Conservation (phyloP, 2,113 vertebrate species). For the Seriola quinqueradiata region DNA sequence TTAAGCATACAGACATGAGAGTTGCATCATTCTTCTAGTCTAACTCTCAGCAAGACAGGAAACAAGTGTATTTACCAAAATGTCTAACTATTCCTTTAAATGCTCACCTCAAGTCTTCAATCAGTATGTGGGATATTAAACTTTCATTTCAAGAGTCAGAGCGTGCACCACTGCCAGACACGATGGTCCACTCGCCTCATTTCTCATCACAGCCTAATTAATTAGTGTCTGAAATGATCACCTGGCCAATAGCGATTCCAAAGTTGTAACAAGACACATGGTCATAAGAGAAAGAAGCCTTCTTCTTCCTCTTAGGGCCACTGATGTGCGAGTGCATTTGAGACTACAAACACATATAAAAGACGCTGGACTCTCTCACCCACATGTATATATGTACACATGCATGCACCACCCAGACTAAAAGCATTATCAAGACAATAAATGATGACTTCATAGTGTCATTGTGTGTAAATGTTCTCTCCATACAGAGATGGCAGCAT, state of each 20-base stretch:
- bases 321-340: not conserved
- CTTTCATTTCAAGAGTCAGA: not conserved
- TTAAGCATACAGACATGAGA: not conserved
- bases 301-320: not conserved
- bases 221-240: not conserved
- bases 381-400: conserved; percentile 38
- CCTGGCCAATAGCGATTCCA: not conserved
- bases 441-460: conserved; percentile 17
- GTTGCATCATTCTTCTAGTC: not conserved
- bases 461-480: conserved; percentile 30
- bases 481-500: conserved; percentile 29
- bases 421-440: conserved; percentile 17
- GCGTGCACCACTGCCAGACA: conserved; percentile 10
- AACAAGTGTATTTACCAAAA: not conserved
- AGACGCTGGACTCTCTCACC: conserved; percentile 6
- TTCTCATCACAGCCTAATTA: not conserved
- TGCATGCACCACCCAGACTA: conserved; percentile 22
- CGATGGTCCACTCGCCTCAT: not conserved
- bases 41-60: not conserved
- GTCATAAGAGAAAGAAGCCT: conserved; percentile 12
- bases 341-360: conserved; percentile 32
- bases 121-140: not conserved
- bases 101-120: not conserved
- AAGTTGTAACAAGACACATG: not conserved
- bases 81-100: not conserved